A percentile compares a stretch with the other conserved stretches of the same genome.
Evolutionary conservation across 2,113 vertebrate genomes (phyloP).

Genomic region (Falcunculus frontatus): DNA sequence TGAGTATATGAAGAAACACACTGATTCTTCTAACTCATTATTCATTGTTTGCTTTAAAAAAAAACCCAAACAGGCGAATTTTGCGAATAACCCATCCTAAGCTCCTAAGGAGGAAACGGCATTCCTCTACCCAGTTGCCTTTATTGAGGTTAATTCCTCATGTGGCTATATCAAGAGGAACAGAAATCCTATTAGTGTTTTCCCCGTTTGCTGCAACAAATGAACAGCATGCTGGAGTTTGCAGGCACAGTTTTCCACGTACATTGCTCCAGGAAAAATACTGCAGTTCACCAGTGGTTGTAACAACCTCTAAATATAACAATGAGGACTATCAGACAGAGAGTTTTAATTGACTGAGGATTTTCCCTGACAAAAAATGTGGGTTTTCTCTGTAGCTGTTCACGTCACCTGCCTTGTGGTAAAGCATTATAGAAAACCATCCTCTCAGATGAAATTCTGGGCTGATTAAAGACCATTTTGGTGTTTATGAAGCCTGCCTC

Average conservation of each 20-base stretch:
- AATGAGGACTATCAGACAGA: neutral
- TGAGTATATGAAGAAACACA: neutral
- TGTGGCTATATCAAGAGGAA: neutral
- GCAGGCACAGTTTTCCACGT: neutral
- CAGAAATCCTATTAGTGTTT: conserved; percentile 32
- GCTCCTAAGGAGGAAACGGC: neutral
- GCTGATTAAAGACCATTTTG: neutral
- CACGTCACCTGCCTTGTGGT: neutral
- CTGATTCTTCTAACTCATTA: neutral
- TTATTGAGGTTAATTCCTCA: conserved; percentile 42
- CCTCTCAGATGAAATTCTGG: neutral
- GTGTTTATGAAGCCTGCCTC: neutral
- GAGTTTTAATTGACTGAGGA: neutral
- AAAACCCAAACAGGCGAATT: neutral
- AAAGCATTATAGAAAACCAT: neutral
- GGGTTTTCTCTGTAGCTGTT: neutral
- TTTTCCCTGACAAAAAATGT: neutral
- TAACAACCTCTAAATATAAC: neutral
- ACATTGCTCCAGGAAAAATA: neutral
- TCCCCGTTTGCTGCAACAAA: neutral
- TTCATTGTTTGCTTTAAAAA: neutral
- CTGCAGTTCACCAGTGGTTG: neutral
- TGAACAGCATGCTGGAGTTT: neutral
- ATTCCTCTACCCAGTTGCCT: neutral
- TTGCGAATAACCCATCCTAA: neutral